A percentile compares a stretch with the other conserved stretches of the same genome.
These are phyloP conservation scores for Lagria hirta DNA, from an alignment of 2,888 invertebrate genomes.

Conservation along the genomic window DNA sequence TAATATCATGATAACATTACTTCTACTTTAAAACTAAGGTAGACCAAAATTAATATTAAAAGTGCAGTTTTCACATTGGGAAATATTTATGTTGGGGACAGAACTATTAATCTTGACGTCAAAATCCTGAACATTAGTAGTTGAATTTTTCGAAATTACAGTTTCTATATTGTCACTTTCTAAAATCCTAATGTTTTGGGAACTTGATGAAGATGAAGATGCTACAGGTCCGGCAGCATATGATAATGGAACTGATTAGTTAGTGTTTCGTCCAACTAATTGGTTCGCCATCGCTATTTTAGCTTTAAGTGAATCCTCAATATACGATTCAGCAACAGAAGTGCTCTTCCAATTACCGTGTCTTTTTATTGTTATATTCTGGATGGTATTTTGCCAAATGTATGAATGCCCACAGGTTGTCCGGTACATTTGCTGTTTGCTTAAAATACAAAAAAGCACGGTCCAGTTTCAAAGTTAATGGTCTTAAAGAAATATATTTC, in stretches of 20 bases:
- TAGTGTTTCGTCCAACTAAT: constrained; percentile 1
- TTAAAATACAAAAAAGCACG: constrained; percentile 9
- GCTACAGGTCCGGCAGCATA: not conserved
- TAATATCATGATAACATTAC: no score
- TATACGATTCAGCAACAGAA: constrained; percentile 15
- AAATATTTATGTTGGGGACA: no score
- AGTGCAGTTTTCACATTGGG: constrained; percentile 7
- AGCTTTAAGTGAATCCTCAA: no score
- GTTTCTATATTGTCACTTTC: not conserved
- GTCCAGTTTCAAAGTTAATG: not conserved
- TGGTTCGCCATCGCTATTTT: no score
- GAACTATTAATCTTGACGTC: no score
- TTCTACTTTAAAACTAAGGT: no score
- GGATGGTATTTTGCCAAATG: constrained; percentile 10
- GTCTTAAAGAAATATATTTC: constrained; percentile 5
- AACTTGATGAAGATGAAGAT: no score
- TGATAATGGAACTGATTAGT: constrained; percentile 1
- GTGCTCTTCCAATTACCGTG: constrained; percentile 10
- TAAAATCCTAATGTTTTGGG: not conserved
- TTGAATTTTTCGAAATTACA: not conserved
- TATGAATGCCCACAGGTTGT: constrained; percentile 9
- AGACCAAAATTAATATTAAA: constrained; percentile 10
- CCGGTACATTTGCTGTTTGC: constrained; percentile 12
- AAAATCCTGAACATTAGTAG: no score
- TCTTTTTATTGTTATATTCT: constrained; percentile 4